Conservation (phyloP, 2,888 invertebrate species). For the Merodon equestris region DNA sequence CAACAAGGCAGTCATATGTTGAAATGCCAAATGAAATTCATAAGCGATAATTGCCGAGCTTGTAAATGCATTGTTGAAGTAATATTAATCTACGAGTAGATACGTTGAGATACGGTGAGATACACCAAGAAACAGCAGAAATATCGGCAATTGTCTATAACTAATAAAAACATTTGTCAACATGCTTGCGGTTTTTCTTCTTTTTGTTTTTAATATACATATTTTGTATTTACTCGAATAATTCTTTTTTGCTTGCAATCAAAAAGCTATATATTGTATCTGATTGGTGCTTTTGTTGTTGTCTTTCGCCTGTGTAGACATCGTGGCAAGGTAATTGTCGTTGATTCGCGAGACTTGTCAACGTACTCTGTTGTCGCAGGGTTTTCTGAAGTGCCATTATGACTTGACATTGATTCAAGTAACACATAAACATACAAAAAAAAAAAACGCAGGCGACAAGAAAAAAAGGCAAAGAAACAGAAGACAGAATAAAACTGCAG, state of each 20-base stretch:
- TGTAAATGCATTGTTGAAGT: slow-evolving; percentile 36
- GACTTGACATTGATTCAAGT: slow-evolving; percentile 58
- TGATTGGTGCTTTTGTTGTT: no score
- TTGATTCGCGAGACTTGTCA: slow-evolving; percentile 42
- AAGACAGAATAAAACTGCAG: neutral
- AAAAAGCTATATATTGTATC: no score
- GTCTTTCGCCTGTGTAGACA: slow-evolving; percentile 11
- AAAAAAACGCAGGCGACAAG: neutral
- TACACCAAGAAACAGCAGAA: slow-evolving; percentile 10
- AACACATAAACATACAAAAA: slow-evolving; percentile 17
- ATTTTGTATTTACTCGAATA: no score
- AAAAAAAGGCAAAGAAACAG: neutral
- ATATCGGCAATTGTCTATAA: slow-evolving; percentile 31
- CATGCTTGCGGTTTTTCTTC: slow-evolving; percentile 10
- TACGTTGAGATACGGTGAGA: slow-evolving; percentile 16
- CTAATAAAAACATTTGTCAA: slow-evolving; percentile 49
- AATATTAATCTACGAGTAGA: slow-evolving; percentile 57
- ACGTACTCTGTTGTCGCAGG: slow-evolving; percentile 38
- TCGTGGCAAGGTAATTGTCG: slow-evolving; percentile 32
- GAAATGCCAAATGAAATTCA: neutral
- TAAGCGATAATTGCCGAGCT: slow-evolving; percentile 35
- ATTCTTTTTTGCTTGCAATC: no score
- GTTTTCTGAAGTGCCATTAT: slow-evolving; percentile 46
- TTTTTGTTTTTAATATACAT: no score
- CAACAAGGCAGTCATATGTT: neutral